Evolutionary conservation across 2,113 vertebrate species (phyloP), one percentile per base, ranked within the genome.

Genomic region (Calyptomena viridis): DNA sequence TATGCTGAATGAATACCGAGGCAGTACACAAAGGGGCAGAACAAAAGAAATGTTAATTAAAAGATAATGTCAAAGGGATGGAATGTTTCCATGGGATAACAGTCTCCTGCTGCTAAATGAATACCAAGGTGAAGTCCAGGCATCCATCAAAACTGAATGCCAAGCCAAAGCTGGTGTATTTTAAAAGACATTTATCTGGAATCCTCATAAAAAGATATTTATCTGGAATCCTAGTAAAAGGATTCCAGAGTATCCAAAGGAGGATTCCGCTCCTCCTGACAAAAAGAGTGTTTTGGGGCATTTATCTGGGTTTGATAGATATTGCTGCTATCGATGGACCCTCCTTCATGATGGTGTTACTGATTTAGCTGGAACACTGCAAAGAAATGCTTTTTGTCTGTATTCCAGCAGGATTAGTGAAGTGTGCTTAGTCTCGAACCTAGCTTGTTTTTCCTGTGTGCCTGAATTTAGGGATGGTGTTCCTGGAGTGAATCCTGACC

Each of bases 31-130:
- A 92, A 89, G 90, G 79, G 63, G 44, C 18, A 64, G 59, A 94
- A 90, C 39, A 62, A 89, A 95, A 82, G 40, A 82, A 90, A 88
- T 64, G 64, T 59, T 96, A 95, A 97, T 96, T 96, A 96, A 96
- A 94, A 96, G 85, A 96, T 94, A 94, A 93, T 71, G 94, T 93
- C 88, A 88, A 78, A 96, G 55, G 47, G 16, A 67, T 63, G 46
- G 64, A 84, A 88, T 91, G 68, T 93, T 96, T 95, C 91, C 69
- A n/a, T 37, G 42, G 89, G 31, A 18, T 90, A 92, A 86, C 72
- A 55, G 47, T 28, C 72, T 89, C 56, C 73, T 6, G 30, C 78
- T 88, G 91, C 88, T 92, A 87, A 89, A 90, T 85, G 95, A 97
- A 95, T 81, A 86, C 55, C 87, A 88, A 86, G 68, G 68, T 96